A percentile compares a stretch with the other conserved stretches of the same genome.
Evolutionary conservation across 2,113 vertebrate species (phyloP).

Genomic region (Herpetotheres cachinnans): DNA sequence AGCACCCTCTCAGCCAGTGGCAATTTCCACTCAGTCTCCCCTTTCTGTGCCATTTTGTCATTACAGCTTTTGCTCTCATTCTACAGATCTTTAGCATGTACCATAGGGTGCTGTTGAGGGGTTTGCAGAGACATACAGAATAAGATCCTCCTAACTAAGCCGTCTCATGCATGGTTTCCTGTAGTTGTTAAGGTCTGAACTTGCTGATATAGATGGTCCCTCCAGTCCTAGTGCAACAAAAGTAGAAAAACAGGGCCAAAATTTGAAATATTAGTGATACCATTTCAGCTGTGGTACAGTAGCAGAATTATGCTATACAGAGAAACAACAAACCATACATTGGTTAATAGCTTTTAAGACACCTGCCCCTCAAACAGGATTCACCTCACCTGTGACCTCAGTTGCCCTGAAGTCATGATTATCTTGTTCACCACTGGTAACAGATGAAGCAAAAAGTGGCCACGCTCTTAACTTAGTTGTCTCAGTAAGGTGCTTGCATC

Average conservation of each 20-base stretch:
- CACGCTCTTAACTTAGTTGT: not conserved
- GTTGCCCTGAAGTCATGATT: not conserved
- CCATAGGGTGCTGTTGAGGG: not conserved
- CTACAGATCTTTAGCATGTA: not conserved
- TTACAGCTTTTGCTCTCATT: not conserved
- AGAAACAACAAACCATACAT: not conserved
- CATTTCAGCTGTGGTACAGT: not conserved
- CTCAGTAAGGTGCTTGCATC: not conserved
- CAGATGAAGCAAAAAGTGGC: not conserved
- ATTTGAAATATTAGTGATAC: not conserved
- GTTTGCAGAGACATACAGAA: not conserved
- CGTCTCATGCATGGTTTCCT: not conserved
- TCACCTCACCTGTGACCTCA: not conserved
- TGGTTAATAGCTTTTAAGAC: not conserved
- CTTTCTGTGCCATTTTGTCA: not conserved
- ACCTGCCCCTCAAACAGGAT: rapidly evolving
- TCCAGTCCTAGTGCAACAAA: not conserved
- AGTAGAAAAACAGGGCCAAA: not conserved
- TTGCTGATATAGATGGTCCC: not conserved
- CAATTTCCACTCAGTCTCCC: not conserved
- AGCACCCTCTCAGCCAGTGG: not conserved
- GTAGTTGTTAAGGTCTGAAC: not conserved
- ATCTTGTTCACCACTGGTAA: not conserved
- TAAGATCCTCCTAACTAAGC: not conserved
- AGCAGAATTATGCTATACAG: not conserved